These are phyloP conservation scores for Parazoanthus atlanticus DNA, from an alignment of 92 coral and sea anemone species.

Conservation along the genomic window DNA sequence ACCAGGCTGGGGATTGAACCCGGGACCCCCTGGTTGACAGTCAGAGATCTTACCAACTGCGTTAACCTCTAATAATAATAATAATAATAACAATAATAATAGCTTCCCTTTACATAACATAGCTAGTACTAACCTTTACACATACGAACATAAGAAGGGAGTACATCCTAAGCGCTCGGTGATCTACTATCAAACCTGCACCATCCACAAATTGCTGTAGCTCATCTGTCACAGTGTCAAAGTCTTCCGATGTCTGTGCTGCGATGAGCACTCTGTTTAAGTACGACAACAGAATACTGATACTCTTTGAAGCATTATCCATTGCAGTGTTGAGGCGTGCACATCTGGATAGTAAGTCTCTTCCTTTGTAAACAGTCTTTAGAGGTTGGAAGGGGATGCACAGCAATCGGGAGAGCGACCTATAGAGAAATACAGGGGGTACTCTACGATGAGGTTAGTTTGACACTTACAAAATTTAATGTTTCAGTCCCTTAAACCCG, in stretches of 20 bases:
- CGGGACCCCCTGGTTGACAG: too few relatives aligned
- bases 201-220: conserved; percentile 34
- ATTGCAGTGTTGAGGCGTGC: conserved; percentile 19
- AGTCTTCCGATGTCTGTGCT: conserved; percentile 24
- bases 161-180: conserved; percentile 38
- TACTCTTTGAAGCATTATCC: conserved; percentile 38
- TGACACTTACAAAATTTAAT: too few relatives aligned
- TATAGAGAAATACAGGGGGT: background rate
- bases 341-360: conserved; percentile 5
- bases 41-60: too few relatives aligned
- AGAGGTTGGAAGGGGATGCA: conserved; percentile 48
- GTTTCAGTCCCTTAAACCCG: too few relatives aligned
- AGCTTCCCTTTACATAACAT: background rate
- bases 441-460: too few relatives aligned
- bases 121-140: conserved; percentile 32
- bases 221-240: conserved; percentile 42
- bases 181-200: conserved; percentile 21
- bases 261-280: conserved; percentile 10
- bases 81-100: too few relatives aligned
- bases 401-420: conserved; percentile 49
- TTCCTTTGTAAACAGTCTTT: conserved; percentile 26
- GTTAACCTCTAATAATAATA: too few relatives aligned
- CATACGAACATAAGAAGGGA: conserved; percentile 40
- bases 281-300: conserved; percentile 31
- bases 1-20: too few relatives aligned